phyloP scores from a whole-genome alignment of 1,140 invertebrate species.

The Calephelis nemesis region DNA sequence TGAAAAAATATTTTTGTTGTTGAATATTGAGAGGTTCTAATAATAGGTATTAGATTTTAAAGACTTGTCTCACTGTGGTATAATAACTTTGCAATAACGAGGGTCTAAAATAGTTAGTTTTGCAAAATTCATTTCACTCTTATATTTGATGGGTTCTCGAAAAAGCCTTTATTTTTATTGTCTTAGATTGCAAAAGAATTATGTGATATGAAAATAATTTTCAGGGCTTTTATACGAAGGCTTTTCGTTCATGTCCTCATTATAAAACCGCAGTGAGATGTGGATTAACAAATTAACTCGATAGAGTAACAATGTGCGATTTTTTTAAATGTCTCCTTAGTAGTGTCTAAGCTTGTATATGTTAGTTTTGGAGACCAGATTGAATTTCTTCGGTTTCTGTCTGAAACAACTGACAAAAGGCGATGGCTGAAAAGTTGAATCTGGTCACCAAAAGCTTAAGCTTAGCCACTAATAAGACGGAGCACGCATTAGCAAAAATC shows the following conservation, averaged over 20 bases:
- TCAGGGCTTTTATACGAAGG: too few species aligned
- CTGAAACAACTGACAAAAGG: too few species aligned
- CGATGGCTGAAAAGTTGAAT: neutral
- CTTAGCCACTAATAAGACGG: neutral
- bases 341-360: slow-evolving; percentile 7
- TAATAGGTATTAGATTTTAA: neutral
- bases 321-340: neutral
- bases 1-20: slow-evolving; percentile 6
- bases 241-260: too few species aligned
- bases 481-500: neutral
- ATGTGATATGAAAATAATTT: too few species aligned
- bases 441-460: neutral
- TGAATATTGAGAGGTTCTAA: slow-evolving; percentile 12
- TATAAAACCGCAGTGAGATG: neutral
- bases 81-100: too few species aligned
- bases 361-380: neutral
- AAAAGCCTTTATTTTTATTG: too few species aligned
- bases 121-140: too few species aligned
- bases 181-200: too few species aligned
- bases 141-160: too few species aligned
- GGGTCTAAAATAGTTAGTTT: too few species aligned
- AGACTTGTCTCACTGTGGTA: too few species aligned
- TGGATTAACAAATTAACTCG: neutral
- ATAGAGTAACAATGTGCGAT: neutral
- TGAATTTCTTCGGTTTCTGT: neutral